Base-by-base conservation (phyloP, 2,888 invertebrate genomes). In the Archaeoteleia sp. region DNA sequence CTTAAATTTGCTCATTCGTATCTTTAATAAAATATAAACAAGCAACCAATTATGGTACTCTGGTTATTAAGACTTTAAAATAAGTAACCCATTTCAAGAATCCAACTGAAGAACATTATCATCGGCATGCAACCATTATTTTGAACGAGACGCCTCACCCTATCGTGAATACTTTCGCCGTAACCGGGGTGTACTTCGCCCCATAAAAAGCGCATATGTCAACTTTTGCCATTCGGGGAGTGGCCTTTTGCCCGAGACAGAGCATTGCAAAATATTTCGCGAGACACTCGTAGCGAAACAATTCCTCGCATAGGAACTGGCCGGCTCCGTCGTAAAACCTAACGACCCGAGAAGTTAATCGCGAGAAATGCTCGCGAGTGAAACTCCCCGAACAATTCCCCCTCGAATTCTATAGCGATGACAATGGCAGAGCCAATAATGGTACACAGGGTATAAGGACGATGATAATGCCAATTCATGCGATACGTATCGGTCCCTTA, bases 281-380 rank as follows among this genome's bases (percentile, higher is more conserved):
- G 40, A 32, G 27, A 54, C 49, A 20, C 49, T 51, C 29, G 40
- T 39, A 54, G 29, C 37, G 23, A 57, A 54, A 40, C 58, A 61
- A 49, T 66, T 61, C 57, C 53, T 46, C 42, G 53, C 49, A 49
- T 30, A 37, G 57, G 29, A 54, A 51, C 53, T 51, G 40, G 53
- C 53, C 58, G 58, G 45, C 40, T 63, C 49, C 49, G 40, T 71
- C 71, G 63, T 72, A 72, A 72, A 72, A 72, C 57, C 57, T 68
- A 72, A 72, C 70, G 70, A 68, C 45, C 66, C 72, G 63, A 60
- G 66, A 67, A 66, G 60, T 67, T 69, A 69, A 69, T 68, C 65
- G 71, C 62, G 54, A 68, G 66, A 66, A 66, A 68, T 61, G 63
- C 61, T 71, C 65, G 39, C 68, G 57, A 46, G 27, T 39, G 57